Evolutionary conservation across 2,797 vertebrate species (phyloP).

Genomic region (Chaenodraco wilsoni): DNA sequence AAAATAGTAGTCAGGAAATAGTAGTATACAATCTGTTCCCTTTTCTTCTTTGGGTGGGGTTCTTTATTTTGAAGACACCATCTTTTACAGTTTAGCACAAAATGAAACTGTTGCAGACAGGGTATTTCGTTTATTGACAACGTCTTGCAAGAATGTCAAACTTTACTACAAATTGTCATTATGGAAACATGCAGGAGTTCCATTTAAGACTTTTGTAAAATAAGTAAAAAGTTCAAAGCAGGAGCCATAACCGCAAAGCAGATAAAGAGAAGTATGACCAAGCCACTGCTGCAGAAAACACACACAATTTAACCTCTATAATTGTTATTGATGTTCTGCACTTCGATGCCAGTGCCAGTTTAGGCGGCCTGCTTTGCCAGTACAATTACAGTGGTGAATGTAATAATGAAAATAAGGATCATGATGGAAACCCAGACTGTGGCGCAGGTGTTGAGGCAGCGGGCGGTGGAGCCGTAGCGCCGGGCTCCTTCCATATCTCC

Average conservation of each 20-base stretch:
- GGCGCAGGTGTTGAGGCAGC: slow-evolving; percentile 39
- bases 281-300: neutral
- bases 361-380: too few relatives aligned
- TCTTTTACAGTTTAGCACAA: too few relatives aligned
- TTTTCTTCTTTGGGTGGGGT: too few relatives aligned
- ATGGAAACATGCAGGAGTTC: neutral
- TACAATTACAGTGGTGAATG: rapidly evolving
- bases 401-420: rapidly evolving
- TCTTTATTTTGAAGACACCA: too few relatives aligned
- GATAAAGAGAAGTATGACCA: neutral
- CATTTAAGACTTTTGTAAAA: neutral
- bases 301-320: neutral
- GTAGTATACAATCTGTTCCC: too few relatives aligned
- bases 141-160: neutral
- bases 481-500: slow-evolving; percentile 54
- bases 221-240: neutral
- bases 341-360: too few relatives aligned
- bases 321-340: neutral
- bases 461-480: slow-evolving; percentile 45
- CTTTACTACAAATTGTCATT: neutral
- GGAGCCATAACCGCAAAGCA: neutral
- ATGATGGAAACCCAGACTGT: neutral
- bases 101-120: neutral
- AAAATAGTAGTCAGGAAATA: too few relatives aligned
- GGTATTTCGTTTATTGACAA: neutral